Conservation (phyloP, 2,888 invertebrate species). For the Therioaphis trifolii region DNA sequence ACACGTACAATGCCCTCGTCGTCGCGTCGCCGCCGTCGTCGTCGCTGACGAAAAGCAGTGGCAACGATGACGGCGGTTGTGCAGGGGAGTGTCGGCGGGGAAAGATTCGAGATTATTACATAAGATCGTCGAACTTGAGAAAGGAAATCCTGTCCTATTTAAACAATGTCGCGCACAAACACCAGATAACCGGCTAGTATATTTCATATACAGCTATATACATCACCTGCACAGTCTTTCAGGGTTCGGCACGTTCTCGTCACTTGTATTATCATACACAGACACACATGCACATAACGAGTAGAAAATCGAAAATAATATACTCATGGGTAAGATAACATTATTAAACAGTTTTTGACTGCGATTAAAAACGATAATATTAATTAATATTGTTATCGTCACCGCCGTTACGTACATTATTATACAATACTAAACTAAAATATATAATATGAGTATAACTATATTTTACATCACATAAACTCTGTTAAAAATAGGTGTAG, state of each 20-base stretch:
- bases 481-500: neutral
- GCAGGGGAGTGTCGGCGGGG: constrained; percentile 22
- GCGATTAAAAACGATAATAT: too few relatives aligned
- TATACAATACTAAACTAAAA: too few relatives aligned
- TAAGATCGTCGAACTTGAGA: constrained; percentile 33
- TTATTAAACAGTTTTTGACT: neutral
- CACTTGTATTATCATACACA: neutral
- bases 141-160: constrained; percentile 56
- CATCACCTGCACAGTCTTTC: constrained; percentile 37
- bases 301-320: constrained; percentile 18
- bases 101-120: constrained; percentile 31
- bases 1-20: constrained; percentile 10
- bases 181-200: constrained; percentile 43
- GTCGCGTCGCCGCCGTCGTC: constrained; percentile 14
- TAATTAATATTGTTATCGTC: neutral
- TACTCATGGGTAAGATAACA: neutral
- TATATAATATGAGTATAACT: too few relatives aligned
- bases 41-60: neutral
- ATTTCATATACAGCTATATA: neutral
- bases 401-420: too few relatives aligned
- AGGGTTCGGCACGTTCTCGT: constrained; percentile 45
- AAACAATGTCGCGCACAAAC: constrained; percentile 53
- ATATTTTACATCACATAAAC: neutral
- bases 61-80: neutral
- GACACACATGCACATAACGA: neutral